Percentiles rank a stretch among this genome's conserved stretches.
These are phyloP conservation scores for Drosophila nebulosa DNA, from an alignment of 1,140 invertebrate genomes.

Conservation along the genomic window DNA sequence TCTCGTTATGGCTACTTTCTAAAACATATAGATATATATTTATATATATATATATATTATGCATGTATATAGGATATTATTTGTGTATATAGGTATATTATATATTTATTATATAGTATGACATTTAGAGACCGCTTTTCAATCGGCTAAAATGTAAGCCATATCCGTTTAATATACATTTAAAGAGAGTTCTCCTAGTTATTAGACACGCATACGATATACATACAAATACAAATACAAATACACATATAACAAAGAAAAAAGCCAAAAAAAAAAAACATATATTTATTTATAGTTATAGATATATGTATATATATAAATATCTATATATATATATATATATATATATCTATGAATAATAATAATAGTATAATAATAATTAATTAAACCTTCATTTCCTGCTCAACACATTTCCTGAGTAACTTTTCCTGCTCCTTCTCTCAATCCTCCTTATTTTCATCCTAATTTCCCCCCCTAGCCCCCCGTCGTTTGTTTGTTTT, in stretches of 20 bases:
- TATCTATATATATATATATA: constrained; percentile 10
- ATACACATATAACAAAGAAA: constrained; percentile 68
- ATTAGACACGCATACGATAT: constrained; percentile 52
- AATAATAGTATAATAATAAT: background rate
- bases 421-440: constrained; percentile 47
- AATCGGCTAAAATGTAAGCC: background rate
- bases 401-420: constrained; percentile 73
- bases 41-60: constrained; percentile 24
- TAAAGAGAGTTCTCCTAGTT: constrained; percentile 31
- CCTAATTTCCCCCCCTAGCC: background rate
- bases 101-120: background rate
- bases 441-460: background rate
- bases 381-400: constrained; percentile 57
- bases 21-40: background rate
- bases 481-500: constrained; percentile 2
- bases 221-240: constrained; percentile 37
- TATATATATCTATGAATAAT: constrained; percentile 5
- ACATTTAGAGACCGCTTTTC: background rate
- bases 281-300: background rate
- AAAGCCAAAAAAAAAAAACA: constrained; percentile 43
- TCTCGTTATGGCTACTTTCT: constrained; percentile 31
- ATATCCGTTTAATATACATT: constrained; percentile 1
- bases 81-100: constrained; percentile 5
- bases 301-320: constrained; percentile 18
- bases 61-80: background rate